phyloP scores from a whole-genome alignment of 2,797 vertebrate genomes.

The Rhynchonycteris naso region DNA sequence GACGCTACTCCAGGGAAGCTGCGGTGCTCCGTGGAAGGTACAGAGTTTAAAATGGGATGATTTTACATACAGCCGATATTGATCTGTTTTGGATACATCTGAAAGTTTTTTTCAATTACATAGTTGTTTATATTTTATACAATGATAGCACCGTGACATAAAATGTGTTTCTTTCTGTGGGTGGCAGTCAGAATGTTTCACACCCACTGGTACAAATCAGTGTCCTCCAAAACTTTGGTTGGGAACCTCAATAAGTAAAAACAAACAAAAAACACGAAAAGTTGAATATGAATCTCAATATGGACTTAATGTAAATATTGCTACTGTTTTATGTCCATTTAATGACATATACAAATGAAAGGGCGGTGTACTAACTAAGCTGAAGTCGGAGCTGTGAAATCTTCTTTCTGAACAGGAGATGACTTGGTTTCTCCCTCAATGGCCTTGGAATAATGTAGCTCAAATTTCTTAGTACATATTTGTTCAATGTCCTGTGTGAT shows the following conservation, averaged over 20 bases:
- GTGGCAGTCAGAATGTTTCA: background rate
- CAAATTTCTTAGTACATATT: background rate
- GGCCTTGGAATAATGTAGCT: background rate
- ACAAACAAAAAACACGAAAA: background rate
- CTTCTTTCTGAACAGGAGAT: background rate
- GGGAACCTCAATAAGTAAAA: background rate
- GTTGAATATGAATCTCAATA: background rate
- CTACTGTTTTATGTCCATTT: background rate
- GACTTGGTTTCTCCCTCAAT: background rate
- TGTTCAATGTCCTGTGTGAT: background rate
- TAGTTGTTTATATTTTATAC: background rate
- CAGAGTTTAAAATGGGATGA: background rate
- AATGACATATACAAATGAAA: background rate
- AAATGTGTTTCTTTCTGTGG: background rate
- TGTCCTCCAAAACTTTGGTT: background rate
- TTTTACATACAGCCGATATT: background rate
- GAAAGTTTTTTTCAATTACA: background rate
- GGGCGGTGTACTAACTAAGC: background rate
- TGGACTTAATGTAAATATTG: background rate
- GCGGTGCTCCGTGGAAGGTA: background rate
- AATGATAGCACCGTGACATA: background rate
- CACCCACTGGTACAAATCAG: background rate
- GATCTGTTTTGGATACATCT: background rate
- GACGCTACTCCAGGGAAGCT: background rate
- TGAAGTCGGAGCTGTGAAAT: background rate